Conservation (phyloP, 2,113 vertebrate species). For the Ursus arctos region DNA sequence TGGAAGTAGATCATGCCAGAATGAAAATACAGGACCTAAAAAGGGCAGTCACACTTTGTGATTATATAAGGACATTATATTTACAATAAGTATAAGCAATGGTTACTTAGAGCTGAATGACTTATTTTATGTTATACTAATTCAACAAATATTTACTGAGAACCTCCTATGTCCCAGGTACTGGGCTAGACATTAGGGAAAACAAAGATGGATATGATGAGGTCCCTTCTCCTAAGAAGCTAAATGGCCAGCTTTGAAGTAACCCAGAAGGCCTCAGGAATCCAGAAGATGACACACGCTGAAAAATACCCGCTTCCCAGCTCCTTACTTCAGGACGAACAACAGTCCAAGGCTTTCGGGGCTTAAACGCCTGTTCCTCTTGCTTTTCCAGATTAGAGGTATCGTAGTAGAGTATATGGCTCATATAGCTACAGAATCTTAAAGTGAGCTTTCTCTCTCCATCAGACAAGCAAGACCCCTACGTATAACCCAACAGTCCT, state of each 20-base stretch:
- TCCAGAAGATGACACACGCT: constrained; percentile 32
- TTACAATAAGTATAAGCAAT: constrained; percentile 74
- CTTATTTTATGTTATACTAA: constrained; percentile 77
- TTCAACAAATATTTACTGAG: constrained; percentile 79
- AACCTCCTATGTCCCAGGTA: constrained; percentile 60
- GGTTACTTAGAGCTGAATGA: constrained; percentile 73
- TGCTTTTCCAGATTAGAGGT: neutral
- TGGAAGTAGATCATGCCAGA: constrained; percentile 31
- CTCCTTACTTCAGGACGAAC: neutral
- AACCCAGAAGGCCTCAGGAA: constrained; percentile 66
- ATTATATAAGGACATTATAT: constrained; percentile 73
- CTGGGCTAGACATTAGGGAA: constrained; percentile 55
- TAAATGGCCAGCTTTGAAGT: constrained; percentile 55
- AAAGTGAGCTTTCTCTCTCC: neutral
- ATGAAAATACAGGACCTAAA: constrained; percentile 73
- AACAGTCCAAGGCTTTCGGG: neutral
- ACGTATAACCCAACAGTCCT: neutral
- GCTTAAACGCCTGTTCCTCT: neutral
- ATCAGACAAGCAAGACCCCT: neutral
- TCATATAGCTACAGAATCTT: neutral
- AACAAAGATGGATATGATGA: constrained; percentile 60
- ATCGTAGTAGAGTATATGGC: neutral
- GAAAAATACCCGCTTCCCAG: neutral
- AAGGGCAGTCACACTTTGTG: constrained; percentile 72
- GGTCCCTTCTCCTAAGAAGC: constrained; percentile 44